A percentile compares a stretch with the other conserved stretches of the same genome.
These are phyloP conservation scores for Abrostola triplasia DNA, from an alignment of 2,888 invertebrate genomes.

Conservation along the genomic window DNA sequence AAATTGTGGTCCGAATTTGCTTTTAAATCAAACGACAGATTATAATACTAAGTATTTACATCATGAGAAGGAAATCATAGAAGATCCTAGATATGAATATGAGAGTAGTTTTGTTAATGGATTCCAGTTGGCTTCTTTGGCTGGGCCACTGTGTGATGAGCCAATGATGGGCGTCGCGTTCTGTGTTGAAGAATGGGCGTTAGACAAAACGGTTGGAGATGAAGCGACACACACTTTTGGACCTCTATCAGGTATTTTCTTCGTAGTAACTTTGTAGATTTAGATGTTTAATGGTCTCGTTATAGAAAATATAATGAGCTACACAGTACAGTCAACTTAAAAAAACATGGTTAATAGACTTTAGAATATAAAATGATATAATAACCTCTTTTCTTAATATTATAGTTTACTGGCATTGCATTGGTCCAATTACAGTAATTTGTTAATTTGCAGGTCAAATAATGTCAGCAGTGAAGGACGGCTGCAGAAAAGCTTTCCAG, in stretches of 20 bases:
- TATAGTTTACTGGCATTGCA: not conserved
- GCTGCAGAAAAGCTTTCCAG: conserved; percentile 95
- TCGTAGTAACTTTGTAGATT: not conserved
- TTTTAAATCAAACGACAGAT: conserved; percentile 93
- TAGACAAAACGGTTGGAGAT: conserved; percentile 81
- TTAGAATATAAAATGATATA: not conserved
- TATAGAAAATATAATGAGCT: too few species aligned
- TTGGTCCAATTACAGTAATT: not conserved
- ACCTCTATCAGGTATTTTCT: conserved; percentile 87
- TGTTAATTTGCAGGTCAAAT: conserved; percentile 91
- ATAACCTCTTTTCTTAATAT: not conserved
- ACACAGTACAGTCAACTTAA: too few species aligned
- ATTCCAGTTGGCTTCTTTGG: conserved; percentile 94
- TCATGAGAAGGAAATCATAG: conserved; percentile 74
- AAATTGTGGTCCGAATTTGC: conserved; percentile 95
- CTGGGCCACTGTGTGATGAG: conserved; percentile 99
- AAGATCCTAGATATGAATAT: conserved; percentile 89
- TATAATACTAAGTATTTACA: conserved; percentile 86
- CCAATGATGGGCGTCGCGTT: conserved; percentile 98
- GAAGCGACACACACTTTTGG: conserved; percentile 80
- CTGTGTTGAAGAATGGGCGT: conserved; percentile 94
- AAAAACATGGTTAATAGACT: too few species aligned
- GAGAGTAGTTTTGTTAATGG: conserved; percentile 95
- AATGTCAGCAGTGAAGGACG: conserved; percentile 96
- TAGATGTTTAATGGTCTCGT: too few species aligned